phyloP scores from a whole-genome alignment of 2,113 vertebrate species.

The Clarias batrachus region DNA sequence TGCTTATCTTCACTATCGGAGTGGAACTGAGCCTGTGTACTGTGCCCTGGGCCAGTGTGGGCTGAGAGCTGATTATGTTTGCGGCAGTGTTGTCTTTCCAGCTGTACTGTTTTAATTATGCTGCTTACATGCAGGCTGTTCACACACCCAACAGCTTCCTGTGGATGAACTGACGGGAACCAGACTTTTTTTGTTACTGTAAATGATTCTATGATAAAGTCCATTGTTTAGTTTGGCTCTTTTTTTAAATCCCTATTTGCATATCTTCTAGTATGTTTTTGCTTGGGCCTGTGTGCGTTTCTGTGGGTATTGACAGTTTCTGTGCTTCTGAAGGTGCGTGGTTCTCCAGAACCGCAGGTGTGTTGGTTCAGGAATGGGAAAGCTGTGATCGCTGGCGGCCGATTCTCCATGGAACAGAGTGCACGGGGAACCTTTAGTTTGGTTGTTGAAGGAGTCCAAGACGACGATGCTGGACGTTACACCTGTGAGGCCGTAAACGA shows the following conservation, averaged over 20 bases:
- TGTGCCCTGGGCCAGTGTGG: slow-evolving; percentile 19
- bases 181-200: slow-evolving; percentile 15
- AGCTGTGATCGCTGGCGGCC: slow-evolving; percentile 72
- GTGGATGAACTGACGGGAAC: background rate
- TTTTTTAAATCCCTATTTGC: background rate
- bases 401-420: slow-evolving; percentile 65
- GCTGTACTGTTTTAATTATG: slow-evolving; percentile 43
- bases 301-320: background rate
- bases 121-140: slow-evolving; percentile 27
- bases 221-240: background rate
- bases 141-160: slow-evolving; percentile 44
- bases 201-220: slow-evolving; percentile 12
- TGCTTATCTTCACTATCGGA: slow-evolving; percentile 15
- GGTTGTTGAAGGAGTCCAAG: slow-evolving; percentile 72
- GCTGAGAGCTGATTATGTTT: slow-evolving; percentile 35
- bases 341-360: slow-evolving; percentile 84
- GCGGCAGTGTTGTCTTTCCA: slow-evolving; percentile 19
- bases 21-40: slow-evolving; percentile 8
- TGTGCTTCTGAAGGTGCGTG: slow-evolving; percentile 76
- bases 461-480: slow-evolving; percentile 81
- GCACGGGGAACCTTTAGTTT: slow-evolving; percentile 83
- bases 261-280: background rate
- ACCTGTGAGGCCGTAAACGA: slow-evolving; percentile 85
- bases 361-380: slow-evolving; percentile 85
- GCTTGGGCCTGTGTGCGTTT: background rate